Conservation (phyloP, 2,113 vertebrate species). For the Acrocephalus kingi region DNA sequence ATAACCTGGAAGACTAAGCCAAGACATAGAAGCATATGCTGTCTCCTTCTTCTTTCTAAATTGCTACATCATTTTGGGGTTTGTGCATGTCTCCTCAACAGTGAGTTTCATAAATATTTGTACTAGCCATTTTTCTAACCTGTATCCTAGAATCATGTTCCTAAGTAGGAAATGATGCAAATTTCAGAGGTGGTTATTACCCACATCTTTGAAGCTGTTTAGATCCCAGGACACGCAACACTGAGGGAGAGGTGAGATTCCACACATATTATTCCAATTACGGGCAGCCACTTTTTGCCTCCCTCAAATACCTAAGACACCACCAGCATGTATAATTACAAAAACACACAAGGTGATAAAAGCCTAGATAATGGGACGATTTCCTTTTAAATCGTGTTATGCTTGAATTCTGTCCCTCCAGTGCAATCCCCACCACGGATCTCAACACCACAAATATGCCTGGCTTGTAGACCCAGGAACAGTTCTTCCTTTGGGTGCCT, state of each 20-base stretch:
- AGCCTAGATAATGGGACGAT: neutral
- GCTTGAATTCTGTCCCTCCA: neutral
- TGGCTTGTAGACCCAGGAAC: neutral
- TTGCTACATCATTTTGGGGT: neutral
- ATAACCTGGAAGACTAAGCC: neutral
- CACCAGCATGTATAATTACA: neutral
- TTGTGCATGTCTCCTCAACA: neutral
- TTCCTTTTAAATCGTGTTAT: neutral
- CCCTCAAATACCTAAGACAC: neutral
- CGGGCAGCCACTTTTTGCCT: neutral
- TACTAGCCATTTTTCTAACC: neutral
- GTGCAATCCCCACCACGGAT: neutral
- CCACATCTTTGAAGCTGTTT: neutral
- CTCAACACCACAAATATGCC: neutral
- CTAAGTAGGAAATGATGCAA: neutral
- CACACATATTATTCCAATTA: conserved; percentile 22
- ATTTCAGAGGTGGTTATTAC: neutral
- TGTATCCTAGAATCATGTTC: neutral
- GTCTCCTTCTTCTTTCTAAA: neutral
- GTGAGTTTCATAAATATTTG: neutral
- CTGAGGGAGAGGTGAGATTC: neutral
- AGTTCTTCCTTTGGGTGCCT: neutral
- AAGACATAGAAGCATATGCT: neutral
- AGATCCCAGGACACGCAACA: neutral
- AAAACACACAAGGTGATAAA: neutral